Percentiles rank a stretch among this genome's conserved stretches.
Evolutionary conservation across 2,888 invertebrate species (phyloP).

Genomic region (Drosophila sordidapex): DNA sequence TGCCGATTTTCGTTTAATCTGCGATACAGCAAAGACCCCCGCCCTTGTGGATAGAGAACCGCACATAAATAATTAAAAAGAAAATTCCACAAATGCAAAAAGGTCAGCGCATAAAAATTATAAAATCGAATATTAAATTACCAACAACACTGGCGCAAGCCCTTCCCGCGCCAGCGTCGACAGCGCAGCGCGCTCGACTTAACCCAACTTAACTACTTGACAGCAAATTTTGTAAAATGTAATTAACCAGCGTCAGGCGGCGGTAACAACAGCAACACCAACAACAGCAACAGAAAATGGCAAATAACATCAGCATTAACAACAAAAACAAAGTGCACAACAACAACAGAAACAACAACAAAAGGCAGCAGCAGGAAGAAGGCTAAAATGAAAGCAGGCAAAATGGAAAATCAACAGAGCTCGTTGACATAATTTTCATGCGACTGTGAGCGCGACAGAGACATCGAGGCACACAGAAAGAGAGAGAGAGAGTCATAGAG

Average conservation of each 20-base stretch:
- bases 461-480: conserved; percentile 3
- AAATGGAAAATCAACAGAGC: conserved; percentile 80
- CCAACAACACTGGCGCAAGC: conserved; percentile 42
- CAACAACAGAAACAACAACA: conserved; percentile 36
- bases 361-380: conserved; percentile 40
- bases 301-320: conserved; percentile 60
- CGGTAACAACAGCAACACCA: conserved; percentile 36
- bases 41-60: conserved; percentile 30
- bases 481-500: neutral
- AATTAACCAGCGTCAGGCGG: conserved; percentile 82
- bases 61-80: conserved; percentile 80
- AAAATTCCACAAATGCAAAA: conserved; percentile 80
- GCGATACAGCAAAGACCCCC: conserved; percentile 22
- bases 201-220: conserved; percentile 83
- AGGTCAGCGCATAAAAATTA: conserved; percentile 80
- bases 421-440: conserved; percentile 84
- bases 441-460: conserved; percentile 52
- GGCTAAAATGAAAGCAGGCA: conserved; percentile 70
- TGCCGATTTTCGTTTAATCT: conserved; percentile 79
- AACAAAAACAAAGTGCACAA: conserved; percentile 60
- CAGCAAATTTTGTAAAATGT: conserved; percentile 84
- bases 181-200: conserved; percentile 72
- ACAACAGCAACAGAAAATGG: conserved; percentile 25
- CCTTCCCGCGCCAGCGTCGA: conserved; percentile 12
- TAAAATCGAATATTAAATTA: conserved; percentile 82